Evolutionary conservation across 2,113 vertebrate species (phyloP), one percentile per base, ranked within the genome.

Genomic region (Labeo catla): DNA sequence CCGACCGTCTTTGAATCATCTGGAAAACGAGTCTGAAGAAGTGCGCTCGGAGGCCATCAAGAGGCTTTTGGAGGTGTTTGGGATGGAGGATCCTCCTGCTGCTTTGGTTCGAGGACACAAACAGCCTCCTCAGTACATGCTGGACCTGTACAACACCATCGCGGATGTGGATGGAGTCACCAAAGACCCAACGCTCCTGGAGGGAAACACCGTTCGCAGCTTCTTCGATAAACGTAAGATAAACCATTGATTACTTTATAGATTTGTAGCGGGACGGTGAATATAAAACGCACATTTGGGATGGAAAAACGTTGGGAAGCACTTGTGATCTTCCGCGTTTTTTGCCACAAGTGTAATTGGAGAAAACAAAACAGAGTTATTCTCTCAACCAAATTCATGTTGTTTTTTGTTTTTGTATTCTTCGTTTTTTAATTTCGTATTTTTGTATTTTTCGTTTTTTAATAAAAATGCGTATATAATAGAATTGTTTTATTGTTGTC

Each of bases 101-200:
- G 72, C 81, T 0, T 86, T 92, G 0, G 28, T 89, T 3, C 95
- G 95, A 0, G 92, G 92, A 19, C 87, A 92, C 91, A 96, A 95
- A 86, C 94, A 96, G 89, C 95, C 97, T 0, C 97, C 97, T 0
- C 97, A 98, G 93, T 98, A 97, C 90, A 98, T 98, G 97, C 93
- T 98, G 16, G 97, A 98, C 83, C 91, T 98, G 6, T 98, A 96
- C 92, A 96, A 97, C 92, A 95, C 95, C 0, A 95, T 98, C 0
- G 97, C 97, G 0, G 96, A 96, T 0, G 96, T 95, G 0, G 95
- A 97, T 0, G 97, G 97, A 0, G 95, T 98, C 79, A 97, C 97
- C 88, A 97, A 95, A 77, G 95, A 97, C 82, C 97, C 97, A 0
- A 92, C 94, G 63, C 86, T 97, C 16, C 92, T 98, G 87, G 95